A percentile compares a stretch with the other conserved stretches of the same genome.
These are phyloP conservation scores for Phrynocephalus vlangalii DNA, from an alignment of 2,797 vertebrate genomes.

Conservation along the genomic window DNA sequence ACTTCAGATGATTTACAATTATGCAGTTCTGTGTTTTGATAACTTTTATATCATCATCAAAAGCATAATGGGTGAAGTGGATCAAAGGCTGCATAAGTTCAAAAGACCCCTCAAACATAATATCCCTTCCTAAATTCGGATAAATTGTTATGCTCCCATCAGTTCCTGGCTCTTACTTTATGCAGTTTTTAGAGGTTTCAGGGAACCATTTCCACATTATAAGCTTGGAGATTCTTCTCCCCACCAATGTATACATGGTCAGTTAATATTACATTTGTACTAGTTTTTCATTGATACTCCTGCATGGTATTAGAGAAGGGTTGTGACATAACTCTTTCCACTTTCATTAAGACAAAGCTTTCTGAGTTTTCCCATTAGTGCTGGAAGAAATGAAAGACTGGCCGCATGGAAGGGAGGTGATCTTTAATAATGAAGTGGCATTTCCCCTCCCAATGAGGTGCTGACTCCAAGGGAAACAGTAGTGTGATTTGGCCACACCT, in stretches of 20 bases:
- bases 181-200: not conserved
- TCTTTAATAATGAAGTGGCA: not conserved
- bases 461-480: not conserved
- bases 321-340: not conserved
- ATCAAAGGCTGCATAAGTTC: not conserved
- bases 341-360: not conserved
- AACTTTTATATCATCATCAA: not conserved
- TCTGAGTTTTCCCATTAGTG: too few species aligned
- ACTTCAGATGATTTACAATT: conserved; percentile 1
- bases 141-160: not conserved
- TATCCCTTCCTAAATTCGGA: not conserved
- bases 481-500: too few species aligned
- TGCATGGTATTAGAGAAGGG: too few species aligned
- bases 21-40: not conserved
- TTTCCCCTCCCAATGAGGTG: not conserved
- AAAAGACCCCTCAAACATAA: not conserved
- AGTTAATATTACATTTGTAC: not conserved
- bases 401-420: not conserved
- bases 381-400: not conserved
- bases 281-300: not conserved
- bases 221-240: not conserved
- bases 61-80: not conserved
- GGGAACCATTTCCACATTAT: not conserved
- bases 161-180: not conserved
- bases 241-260: not conserved